A percentile compares a stretch with the other conserved stretches of the same genome.
Evolutionary conservation across 2,797 vertebrate genomes (phyloP).

Genomic region (Squalus acanthias): DNA sequence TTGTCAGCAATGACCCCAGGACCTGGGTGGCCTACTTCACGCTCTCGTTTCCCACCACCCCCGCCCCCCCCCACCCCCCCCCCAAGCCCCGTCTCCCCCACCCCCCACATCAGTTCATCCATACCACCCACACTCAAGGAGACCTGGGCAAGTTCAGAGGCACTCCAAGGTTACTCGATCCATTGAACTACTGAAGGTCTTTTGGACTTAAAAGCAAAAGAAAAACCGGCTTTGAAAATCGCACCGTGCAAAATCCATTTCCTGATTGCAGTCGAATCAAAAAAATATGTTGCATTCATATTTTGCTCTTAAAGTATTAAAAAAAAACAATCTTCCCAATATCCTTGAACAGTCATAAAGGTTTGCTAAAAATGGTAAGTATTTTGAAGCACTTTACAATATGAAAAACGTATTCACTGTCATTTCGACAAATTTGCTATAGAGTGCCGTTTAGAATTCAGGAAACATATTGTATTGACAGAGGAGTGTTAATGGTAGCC

Average conservation of each 20-base stretch:
- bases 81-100: slow-evolving; percentile 38
- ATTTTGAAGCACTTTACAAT: neutral
- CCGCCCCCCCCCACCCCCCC: slow-evolving; percentile 51
- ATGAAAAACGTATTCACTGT: neutral
- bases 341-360: neutral
- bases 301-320: neutral
- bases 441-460: neutral
- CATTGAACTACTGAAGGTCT: neutral
- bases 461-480: neutral
- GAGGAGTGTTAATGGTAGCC: neutral
- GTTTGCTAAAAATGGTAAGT: neutral
- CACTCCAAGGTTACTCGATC: slow-evolving; percentile 39
- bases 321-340: slow-evolving; percentile 5
- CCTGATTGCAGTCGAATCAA: slow-evolving; percentile 22
- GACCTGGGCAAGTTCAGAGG: slow-evolving; percentile 56
- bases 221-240: neutral
- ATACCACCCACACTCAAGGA: slow-evolving; percentile 50
- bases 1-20: slow-evolving; percentile 68
- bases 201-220: neutral
- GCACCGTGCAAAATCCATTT: neutral
- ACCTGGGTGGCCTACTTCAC: slow-evolving; percentile 72
- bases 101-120: slow-evolving; percentile 44
- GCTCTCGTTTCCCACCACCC: slow-evolving; percentile 57
- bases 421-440: neutral
- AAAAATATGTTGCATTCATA: neutral